phyloP scores from a whole-genome alignment of 2,797 vertebrate species.

The Microctenopoma lineatum region DNA sequence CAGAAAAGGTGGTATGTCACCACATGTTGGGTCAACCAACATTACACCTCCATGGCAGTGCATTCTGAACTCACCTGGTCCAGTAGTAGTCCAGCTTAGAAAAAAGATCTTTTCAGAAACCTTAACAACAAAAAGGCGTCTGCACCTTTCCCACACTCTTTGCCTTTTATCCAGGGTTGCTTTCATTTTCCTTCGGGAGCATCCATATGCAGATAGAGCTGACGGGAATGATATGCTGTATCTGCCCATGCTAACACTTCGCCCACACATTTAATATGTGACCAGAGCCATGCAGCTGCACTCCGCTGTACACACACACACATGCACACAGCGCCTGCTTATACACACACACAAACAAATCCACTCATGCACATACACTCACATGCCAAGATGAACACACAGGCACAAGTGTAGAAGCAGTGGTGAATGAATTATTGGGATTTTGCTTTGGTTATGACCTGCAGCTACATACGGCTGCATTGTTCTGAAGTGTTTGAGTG shows the following conservation, averaged over 20 bases:
- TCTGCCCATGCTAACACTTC: conserved; percentile 52
- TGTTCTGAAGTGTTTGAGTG: conserved; percentile 17
- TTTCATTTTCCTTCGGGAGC: conserved; percentile 45
- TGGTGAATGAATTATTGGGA: conserved; percentile 53
- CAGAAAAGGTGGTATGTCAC: no score
- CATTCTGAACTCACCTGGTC: no score
- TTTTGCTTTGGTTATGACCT: conserved; percentile 43
- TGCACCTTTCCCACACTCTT: conserved; percentile 36
- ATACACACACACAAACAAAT: background rate
- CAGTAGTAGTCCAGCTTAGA: no score
- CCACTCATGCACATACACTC: background rate
- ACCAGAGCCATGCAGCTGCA: conserved; percentile 33
- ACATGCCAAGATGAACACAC: conserved; percentile 3
- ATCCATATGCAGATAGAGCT: conserved; percentile 55
- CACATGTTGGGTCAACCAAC: no score
- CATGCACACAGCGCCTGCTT: background rate
- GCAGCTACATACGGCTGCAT: conserved; percentile 36
- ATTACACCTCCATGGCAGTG: no score
- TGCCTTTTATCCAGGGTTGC: conserved; percentile 46
- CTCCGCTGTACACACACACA: background rate
- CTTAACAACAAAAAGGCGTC: background rate
- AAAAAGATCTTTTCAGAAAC: background rate
- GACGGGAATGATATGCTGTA: conserved; percentile 46
- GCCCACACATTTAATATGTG: conserved; percentile 59
- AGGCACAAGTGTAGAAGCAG: conserved; percentile 18